A percentile compares a stretch with the other conserved stretches of the same genome.
phyloP scores from a whole-genome alignment of 2,113 vertebrate species.

The Turnix velox region DNA sequence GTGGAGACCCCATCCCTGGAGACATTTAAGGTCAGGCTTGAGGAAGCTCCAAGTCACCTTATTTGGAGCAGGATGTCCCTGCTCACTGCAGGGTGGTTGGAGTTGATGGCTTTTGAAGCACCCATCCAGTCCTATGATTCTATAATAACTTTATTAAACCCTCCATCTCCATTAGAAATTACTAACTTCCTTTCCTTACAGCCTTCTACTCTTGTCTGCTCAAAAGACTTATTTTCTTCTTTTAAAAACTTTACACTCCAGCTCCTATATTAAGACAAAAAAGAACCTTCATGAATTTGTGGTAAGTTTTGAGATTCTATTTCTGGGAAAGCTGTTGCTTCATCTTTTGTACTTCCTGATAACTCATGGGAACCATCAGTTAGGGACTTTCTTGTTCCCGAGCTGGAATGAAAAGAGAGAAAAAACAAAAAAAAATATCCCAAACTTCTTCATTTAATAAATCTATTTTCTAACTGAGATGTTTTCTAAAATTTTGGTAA shows the following conservation, averaged over 20 bases:
- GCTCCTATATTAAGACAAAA: background rate
- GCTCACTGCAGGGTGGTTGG: no score
- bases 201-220: background rate
- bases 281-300: background rate
- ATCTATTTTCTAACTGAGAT: background rate
- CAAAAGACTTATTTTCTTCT: background rate
- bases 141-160: background rate
- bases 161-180: background rate
- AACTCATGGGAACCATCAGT: background rate
- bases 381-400: constrained; percentile 19
- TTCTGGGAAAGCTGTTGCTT: background rate
- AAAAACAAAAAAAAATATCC: background rate
- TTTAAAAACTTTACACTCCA: background rate
- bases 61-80: no score
- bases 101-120: no score
- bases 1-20: no score
- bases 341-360: background rate
- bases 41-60: no score
- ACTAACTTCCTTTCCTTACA: background rate
- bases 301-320: background rate
- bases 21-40: no score
- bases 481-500: background rate
- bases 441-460: background rate
- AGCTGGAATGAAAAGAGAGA: background rate
- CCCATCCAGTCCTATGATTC: no score